phyloP scores from a whole-genome alignment of 2,888 invertebrate species.

The Archaeoteleia sp. region DNA sequence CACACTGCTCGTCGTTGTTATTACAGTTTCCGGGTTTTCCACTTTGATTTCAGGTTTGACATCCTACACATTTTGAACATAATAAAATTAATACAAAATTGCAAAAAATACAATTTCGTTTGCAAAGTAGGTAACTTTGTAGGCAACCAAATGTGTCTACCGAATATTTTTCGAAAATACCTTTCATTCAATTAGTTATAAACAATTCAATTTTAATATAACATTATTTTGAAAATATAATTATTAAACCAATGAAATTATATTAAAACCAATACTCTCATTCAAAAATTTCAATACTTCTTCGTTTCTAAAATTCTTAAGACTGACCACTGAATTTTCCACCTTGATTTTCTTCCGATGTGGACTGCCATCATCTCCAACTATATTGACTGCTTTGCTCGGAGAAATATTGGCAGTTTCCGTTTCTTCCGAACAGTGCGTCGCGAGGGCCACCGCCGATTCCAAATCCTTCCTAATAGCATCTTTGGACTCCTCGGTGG shows the following conservation, averaged over 20 bases:
- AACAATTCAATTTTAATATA: not conserved
- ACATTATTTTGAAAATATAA: slow-evolving; percentile 1
- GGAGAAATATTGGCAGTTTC: slow-evolving; percentile 53
- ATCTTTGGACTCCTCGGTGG: slow-evolving; percentile 73
- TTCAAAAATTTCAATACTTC: slow-evolving; percentile 6
- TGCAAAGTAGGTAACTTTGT: too few relatives aligned
- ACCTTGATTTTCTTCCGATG: slow-evolving; percentile 64
- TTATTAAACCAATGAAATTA: not conserved
- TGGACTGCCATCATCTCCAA: slow-evolving; percentile 42
- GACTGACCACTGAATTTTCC: slow-evolving; percentile 55
- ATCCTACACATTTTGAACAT: slow-evolving; percentile 75
- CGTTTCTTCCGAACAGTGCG: slow-evolving; percentile 78
- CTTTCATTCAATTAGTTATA: too few relatives aligned
- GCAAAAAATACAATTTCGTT: too few relatives aligned
- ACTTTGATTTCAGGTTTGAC: slow-evolving; percentile 77
- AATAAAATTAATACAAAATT: too few relatives aligned
- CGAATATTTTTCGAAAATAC: too few relatives aligned
- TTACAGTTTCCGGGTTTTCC: slow-evolving; percentile 69
- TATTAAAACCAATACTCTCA: slow-evolving; percentile 1
- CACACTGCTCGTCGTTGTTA: slow-evolving; percentile 70
- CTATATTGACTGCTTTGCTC: slow-evolving; percentile 2
- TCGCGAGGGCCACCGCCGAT: slow-evolving; percentile 79
- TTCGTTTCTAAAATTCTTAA: slow-evolving; percentile 3
- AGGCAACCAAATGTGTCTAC: too few relatives aligned
- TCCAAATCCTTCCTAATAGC: slow-evolving; percentile 79